Conservation (phyloP, 2,113 vertebrate genomes). For the Sapayoa aenigma region DNA sequence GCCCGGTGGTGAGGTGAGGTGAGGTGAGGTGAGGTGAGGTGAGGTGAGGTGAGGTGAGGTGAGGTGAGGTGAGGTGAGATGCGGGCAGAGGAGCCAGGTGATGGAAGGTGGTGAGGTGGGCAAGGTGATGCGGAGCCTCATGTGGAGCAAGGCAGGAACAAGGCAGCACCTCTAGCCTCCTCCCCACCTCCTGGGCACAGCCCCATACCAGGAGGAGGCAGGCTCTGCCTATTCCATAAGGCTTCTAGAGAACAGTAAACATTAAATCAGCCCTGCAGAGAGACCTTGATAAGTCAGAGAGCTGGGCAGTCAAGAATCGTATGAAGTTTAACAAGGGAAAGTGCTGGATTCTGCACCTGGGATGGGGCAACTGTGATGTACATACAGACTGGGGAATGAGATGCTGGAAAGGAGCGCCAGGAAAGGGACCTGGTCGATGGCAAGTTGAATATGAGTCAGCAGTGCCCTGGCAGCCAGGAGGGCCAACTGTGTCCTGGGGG, state of each 20-base stretch:
- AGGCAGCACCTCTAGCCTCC: neutral
- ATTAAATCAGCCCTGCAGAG: neutral
- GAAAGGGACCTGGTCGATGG: neutral
- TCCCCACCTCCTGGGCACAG: neutral
- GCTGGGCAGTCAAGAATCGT: neutral
- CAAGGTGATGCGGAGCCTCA: neutral
- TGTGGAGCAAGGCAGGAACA: neutral
- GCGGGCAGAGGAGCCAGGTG: fast-evolving
- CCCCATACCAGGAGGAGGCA: neutral
- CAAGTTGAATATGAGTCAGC: neutral
- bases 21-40: fast-evolving
- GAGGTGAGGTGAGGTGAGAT: neutral
- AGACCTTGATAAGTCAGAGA: neutral
- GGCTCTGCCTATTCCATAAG: neutral
- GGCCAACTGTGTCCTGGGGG: neutral
- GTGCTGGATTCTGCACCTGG: neutral
- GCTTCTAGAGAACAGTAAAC: neutral
- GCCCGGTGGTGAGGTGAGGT: fast-evolving
- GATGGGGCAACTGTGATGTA: neutral
- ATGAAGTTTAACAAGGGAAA: neutral
- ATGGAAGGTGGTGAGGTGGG: neutral
- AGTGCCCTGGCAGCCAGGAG: neutral
- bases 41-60: too few relatives aligned
- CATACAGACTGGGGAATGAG: neutral
- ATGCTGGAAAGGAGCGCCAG: neutral